These are phyloP conservation scores for Antheraea mylitta DNA, from an alignment of 1,140 invertebrate genomes.

Conservation along the genomic window DNA sequence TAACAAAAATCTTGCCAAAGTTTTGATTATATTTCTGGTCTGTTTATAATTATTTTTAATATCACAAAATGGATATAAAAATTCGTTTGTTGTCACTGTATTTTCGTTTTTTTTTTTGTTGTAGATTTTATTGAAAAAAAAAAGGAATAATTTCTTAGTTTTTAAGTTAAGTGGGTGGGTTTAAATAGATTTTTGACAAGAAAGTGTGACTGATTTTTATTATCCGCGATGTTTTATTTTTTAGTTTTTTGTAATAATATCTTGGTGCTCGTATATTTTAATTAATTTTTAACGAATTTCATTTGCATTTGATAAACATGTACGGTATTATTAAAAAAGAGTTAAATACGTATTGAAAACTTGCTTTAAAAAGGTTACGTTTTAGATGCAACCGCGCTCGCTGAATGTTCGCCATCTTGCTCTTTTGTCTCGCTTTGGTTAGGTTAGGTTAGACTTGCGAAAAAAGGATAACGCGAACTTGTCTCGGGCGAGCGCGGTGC, in stretches of 20 bases:
- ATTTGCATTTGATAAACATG: neutral
- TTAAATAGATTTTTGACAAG: neutral
- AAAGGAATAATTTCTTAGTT: slow-evolving; percentile 20
- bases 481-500: no score
- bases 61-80: neutral
- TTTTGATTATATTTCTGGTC: slow-evolving; percentile 49
- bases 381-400: no score
- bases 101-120: slow-evolving; percentile 1
- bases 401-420: no score
- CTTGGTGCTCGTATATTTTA: slow-evolving; percentile 13
- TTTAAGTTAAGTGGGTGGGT: slow-evolving; percentile 12
- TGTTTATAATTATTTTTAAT: slow-evolving; percentile 34
- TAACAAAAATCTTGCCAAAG: slow-evolving; percentile 66
- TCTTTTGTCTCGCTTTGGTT: no score
- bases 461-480: no score
- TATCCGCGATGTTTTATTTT: slow-evolving; percentile 1
- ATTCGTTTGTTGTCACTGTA: neutral
- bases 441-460: no score
- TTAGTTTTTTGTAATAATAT: slow-evolving; percentile 6
- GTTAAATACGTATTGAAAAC: no score
- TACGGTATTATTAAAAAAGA: no score
- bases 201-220: slow-evolving; percentile 13
- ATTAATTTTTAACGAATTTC: slow-evolving; percentile 22
- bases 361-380: no score
- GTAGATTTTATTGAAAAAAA: slow-evolving; percentile 32